phyloP scores from a whole-genome alignment of 2,113 vertebrate genomes.

The Chaetura pelagica region DNA sequence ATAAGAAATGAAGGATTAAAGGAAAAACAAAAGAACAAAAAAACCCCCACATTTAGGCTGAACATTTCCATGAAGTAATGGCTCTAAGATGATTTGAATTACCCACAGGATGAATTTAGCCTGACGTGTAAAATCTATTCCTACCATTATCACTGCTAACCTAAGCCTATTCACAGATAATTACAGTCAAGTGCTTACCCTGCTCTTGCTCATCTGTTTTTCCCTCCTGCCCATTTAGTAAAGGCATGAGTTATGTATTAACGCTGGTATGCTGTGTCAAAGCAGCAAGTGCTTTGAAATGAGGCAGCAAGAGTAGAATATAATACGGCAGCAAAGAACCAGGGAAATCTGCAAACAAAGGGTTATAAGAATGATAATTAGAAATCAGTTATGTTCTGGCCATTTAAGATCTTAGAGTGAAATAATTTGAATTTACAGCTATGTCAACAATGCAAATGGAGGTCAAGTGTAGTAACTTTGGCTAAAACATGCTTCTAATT shows the following conservation, averaged over 20 bases:
- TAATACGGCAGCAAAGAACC: background rate
- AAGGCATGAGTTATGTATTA: conserved; percentile 42
- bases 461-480: background rate
- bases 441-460: background rate
- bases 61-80: conserved; percentile 15
- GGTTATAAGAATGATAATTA: background rate
- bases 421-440: background rate
- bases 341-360: background rate
- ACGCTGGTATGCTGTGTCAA: conserved; percentile 1
- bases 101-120: conserved; percentile 26
- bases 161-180: conserved; percentile 47
- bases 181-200: conserved; percentile 22
- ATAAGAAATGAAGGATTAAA: background rate
- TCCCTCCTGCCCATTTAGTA: conserved; percentile 29
- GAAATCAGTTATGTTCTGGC: background rate
- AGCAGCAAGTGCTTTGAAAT: conserved; percentile 37
- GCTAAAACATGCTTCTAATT: background rate
- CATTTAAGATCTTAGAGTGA: background rate
- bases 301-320: background rate
- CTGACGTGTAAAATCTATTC: conserved; percentile 33
- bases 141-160: conserved; percentile 30
- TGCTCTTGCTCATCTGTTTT: conserved; percentile 39
- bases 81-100: background rate
- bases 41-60: background rate
- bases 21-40: background rate